These are phyloP conservation scores for Strongylocentrotus purpuratus DNA, from an alignment of 35 echinoderm and acorn worm species.

Conservation along the genomic window DNA sequence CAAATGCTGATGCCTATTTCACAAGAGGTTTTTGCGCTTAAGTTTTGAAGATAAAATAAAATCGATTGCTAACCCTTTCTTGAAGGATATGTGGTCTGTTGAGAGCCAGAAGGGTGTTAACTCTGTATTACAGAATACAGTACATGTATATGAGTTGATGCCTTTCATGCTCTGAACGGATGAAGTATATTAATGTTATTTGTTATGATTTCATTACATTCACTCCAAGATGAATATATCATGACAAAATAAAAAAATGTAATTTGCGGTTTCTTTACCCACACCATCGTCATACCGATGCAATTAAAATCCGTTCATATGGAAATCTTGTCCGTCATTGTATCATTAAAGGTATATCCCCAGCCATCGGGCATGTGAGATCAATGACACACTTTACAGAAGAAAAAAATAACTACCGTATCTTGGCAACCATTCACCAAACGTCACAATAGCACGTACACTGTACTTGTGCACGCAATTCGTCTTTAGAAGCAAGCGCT, in stretches of 20 bases:
- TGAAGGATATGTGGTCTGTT: not conserved
- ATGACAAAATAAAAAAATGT: not conserved
- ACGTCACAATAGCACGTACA: not conserved
- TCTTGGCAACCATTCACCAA: not conserved
- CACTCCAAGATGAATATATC: not conserved
- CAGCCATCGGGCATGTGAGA: not conserved
- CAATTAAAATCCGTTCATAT: not conserved
- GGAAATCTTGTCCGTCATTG: not conserved
- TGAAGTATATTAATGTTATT: too few relatives aligned
- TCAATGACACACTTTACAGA: not conserved
- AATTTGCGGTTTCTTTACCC: not conserved
- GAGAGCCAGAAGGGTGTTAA: too few relatives aligned
- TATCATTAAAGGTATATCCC: not conserved
- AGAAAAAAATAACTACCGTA: not conserved
- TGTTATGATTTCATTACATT: too few relatives aligned
- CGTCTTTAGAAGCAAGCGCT: not conserved
- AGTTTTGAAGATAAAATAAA: not conserved
- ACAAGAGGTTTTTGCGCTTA: not conserved
- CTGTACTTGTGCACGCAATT: not conserved
- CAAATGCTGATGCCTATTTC: not conserved
- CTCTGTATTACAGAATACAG: too few relatives aligned
- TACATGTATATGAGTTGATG: too few relatives aligned
- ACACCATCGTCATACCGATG: not conserved
- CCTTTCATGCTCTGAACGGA: too few relatives aligned
- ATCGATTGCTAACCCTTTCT: not conserved